These are phyloP conservation scores for Drosophila yooni DNA, from an alignment of 2,888 invertebrate species.

Conservation along the genomic window DNA sequence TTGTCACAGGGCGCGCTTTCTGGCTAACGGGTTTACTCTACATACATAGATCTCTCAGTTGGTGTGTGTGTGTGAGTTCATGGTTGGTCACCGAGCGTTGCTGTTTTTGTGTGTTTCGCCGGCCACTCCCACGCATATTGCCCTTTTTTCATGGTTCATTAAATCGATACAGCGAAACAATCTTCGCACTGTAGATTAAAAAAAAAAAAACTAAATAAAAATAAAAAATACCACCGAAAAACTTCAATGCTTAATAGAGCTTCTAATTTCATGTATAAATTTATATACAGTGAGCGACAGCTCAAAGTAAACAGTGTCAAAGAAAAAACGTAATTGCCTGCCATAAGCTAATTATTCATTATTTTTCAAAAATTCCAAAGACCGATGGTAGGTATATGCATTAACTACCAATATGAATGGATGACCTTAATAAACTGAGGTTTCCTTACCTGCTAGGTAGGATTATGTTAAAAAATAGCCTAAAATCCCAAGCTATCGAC, in stretches of 20 bases:
- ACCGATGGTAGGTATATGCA: too few species aligned
- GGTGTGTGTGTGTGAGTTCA: conserved; percentile 43
- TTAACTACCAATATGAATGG: too few species aligned
- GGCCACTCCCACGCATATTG: conserved; percentile 54
- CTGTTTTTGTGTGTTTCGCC: conserved; percentile 7
- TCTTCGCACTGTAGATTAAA: conserved; percentile 7
- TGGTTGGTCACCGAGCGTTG: conserved; percentile 41
- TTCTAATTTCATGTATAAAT: neutral
- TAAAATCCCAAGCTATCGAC: too few species aligned
- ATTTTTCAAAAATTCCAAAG: too few species aligned
- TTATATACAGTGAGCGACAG: too few species aligned
- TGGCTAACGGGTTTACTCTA: conserved; percentile 14
- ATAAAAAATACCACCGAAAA: neutral
- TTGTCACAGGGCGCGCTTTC: conserved; percentile 47
- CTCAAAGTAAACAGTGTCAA: too few species aligned
- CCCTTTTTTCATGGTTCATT: conserved; percentile 58
- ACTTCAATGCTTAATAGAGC: neutral
- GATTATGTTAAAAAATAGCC: too few species aligned
- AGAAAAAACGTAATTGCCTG: too few species aligned
- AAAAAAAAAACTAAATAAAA: neutral
- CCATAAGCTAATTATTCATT: too few species aligned
- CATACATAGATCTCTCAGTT: neutral
- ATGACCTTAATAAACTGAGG: too few species aligned
- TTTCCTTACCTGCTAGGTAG: too few species aligned
- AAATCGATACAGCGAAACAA: conserved; percentile 31